Evolutionary conservation across 2,113 vertebrate species (phyloP), one percentile per base, ranked within the genome.

Genomic region (Poeciliopsis prolifica): DNA sequence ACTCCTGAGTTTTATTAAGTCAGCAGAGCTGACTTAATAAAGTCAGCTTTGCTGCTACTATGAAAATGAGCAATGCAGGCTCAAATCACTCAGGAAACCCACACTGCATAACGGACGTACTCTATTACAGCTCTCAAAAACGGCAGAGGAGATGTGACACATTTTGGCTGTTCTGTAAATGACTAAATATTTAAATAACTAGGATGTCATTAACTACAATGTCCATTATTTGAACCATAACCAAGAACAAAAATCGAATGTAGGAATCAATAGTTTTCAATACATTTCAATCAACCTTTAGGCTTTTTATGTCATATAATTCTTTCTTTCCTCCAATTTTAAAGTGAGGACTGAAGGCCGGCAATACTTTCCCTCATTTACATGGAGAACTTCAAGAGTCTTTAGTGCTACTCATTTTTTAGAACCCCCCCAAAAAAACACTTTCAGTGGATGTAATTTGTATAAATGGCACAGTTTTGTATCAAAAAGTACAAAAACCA

Each of bases 201-300:
- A 40, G 44, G 24, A 7, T 67, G 31, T 17, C 24, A 28, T 65
- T 69, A 62, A 24, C 4, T 30, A 3, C 2, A 48, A 15, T 68
- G 15, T 54, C 29, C 10, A 35, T 35, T 1, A 35, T 35, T 35
- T 37, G 12, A 35, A 2, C 4, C 29, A 74, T 44, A 58, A 78
- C 42, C 15, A n/a, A 61, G 31, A 28, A 71, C 68, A 61, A 28
- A 61, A 75, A 61, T 58, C 64, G 48, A 31, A 80, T 86, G 42
- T 15, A 5, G 42, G 42, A 17, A 17, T 14, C 42, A 44, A 88
- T 78, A 80, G 80, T 82, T 86, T 86, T 78, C 51, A 60, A 70
- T 80, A 80, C 54, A 63, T 77, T 28, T 44, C 17, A 42, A 13
- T 42, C 40, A 15, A 42, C 13, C 14, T 42, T 42, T 15, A 4